Evolutionary conservation across 2,113 vertebrate species (phyloP).

Genomic region (Engraulis encrasicolus): DNA sequence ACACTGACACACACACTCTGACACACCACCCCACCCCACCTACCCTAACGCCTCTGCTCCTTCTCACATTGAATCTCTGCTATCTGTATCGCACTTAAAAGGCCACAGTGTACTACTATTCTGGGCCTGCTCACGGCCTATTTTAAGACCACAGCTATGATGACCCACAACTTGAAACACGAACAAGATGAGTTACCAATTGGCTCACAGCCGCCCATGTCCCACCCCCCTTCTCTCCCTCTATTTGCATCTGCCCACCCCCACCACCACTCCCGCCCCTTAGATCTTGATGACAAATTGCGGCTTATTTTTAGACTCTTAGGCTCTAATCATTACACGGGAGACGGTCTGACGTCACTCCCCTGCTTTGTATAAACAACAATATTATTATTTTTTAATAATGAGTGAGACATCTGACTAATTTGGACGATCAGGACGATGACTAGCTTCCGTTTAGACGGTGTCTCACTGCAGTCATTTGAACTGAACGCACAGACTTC

Average conservation of each 20-base stretch:
- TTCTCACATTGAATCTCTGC: conserved; percentile 34
- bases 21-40: conserved; percentile 30
- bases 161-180: conserved; percentile 62
- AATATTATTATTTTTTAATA: not conserved
- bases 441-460: not conserved
- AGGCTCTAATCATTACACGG: not conserved
- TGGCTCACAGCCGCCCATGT: conserved; percentile 22
- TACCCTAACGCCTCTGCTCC: conserved; percentile 11
- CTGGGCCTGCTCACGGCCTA: conserved; percentile 53
- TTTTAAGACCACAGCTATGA: conserved; percentile 64
- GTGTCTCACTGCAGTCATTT: not conserved
- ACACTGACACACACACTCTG: no score
- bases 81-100: conserved; percentile 61
- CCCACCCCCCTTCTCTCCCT: no score
- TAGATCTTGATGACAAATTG: conserved; percentile 2
- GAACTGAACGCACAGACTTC: not conserved
- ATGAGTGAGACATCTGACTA: not conserved
- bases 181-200: conserved; percentile 55
- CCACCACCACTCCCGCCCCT: conserved; percentile 37
- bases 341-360: not conserved
- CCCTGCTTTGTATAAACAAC: not conserved
- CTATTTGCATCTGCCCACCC: no score
- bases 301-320: not conserved
- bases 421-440: not conserved
- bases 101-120: conserved; percentile 69